Evolutionary conservation across 2,113 vertebrate genomes (phyloP).

Genomic region (Piprites chloris): DNA sequence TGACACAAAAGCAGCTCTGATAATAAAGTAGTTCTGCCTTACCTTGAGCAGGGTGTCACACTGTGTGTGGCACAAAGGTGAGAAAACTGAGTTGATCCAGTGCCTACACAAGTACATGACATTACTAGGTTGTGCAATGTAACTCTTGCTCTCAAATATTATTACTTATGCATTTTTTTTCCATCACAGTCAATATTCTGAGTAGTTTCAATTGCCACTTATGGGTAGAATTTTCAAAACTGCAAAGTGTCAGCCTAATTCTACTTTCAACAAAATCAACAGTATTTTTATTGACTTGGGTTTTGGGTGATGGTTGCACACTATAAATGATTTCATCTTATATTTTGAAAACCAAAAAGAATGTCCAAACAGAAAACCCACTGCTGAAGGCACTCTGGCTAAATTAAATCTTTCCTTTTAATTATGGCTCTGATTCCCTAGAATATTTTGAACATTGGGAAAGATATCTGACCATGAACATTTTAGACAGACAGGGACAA

Average conservation of each 20-base stretch:
- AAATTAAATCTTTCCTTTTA: background rate
- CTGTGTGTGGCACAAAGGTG: background rate
- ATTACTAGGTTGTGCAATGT: background rate
- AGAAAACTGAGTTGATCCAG: background rate
- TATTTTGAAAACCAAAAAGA: background rate
- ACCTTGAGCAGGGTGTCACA: background rate
- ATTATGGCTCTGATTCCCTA: background rate
- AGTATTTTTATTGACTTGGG: background rate
- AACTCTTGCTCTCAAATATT: background rate
- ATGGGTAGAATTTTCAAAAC: conserved; percentile 17
- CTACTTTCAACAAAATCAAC: background rate
- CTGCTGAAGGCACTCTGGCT: background rate
- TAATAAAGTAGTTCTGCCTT: background rate
- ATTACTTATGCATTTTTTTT: conserved; percentile 13
- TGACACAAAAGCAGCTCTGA: background rate
- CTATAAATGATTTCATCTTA: background rate
- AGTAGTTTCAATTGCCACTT: conserved; percentile 29
- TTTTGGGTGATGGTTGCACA: background rate
- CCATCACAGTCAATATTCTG: conserved; percentile 2
- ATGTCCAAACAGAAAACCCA: background rate
- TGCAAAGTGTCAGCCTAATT: background rate
- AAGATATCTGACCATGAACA: background rate
- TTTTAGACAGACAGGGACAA: background rate
- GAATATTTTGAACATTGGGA: background rate
- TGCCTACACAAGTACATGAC: background rate